Conservation (phyloP, 2,113 vertebrate genomes). For the Ariopsis seemanni region DNA sequence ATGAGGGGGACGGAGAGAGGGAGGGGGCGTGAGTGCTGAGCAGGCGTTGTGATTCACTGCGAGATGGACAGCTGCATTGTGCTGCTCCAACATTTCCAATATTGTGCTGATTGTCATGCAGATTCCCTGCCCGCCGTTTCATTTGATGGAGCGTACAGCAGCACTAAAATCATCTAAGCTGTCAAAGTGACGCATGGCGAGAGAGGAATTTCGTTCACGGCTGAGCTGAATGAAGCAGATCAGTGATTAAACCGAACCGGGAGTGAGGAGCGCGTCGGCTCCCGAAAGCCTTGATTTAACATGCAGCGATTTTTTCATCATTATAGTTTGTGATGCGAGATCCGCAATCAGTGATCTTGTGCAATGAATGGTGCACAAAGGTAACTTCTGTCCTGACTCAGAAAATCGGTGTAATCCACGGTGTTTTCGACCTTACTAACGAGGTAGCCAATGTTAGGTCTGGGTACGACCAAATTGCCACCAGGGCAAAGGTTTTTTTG, state of each 20-base stretch:
- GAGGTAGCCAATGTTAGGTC: not conserved
- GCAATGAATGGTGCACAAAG: not conserved
- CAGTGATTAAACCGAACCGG: conserved; percentile 54
- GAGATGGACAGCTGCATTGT: conserved; percentile 43
- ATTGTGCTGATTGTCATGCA: conserved; percentile 54
- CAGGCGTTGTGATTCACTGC: conserved; percentile 49
- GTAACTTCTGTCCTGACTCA: not conserved
- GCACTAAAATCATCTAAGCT: conserved; percentile 49
- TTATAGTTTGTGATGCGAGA: conserved; percentile 1
- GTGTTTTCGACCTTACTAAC: not conserved
- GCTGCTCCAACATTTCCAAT: conserved; percentile 38
- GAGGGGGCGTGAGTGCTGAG: conserved; percentile 46
- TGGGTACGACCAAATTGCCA: not conserved
- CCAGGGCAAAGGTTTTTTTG: not conserved
- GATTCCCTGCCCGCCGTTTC: conserved; percentile 45
- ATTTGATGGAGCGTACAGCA: conserved; percentile 38
- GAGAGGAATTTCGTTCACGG: conserved; percentile 37
- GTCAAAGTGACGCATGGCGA: conserved; percentile 32
- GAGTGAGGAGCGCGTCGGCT: not conserved
- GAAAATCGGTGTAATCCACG: not conserved
- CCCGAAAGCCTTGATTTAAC: not conserved
- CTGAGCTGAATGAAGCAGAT: conserved; percentile 30
- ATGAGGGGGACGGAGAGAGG: conserved; percentile 43
- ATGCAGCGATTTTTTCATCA: not conserved
- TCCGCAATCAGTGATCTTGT: conserved; percentile 8